Base-by-base conservation (phyloP, 1,140 invertebrate species). In the Eupristina koningsbergeri region DNA sequence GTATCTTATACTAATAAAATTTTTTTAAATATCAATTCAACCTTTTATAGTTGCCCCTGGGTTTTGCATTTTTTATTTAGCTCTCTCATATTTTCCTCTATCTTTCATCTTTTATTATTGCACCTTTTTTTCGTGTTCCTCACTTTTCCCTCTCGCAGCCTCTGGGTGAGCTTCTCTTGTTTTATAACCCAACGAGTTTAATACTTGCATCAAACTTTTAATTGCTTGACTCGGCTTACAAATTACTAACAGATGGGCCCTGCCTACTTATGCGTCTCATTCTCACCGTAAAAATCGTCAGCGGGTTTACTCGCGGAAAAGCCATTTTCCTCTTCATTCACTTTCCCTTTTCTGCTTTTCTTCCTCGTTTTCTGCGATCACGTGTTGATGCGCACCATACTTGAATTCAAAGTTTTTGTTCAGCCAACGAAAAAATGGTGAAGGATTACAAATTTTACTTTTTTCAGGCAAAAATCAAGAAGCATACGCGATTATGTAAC, bases 171-270 rank as follows among this genome's bases (percentile, higher is more conserved):
- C 63, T 41, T 82, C 85, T 80, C 85, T 87, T 88, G 89, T 89
- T 91, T 91, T 91, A 91, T 88, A 91, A 90, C 90, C 89, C 87
- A 86, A 88, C 89, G 88, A 91, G 88, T 91, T 91, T 92, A 91
- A 91, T 91, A 89, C 86, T 88, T 89, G 89, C 90, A 91, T 92
- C 89, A 91, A 91, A 91, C 89, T 92, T 92, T 92, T 92, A 92
- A 91, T 92, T 92, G 90, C 89, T 86, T 88, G 85, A 86, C 89
- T 90, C 88, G 87, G 87, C 89, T 91, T 91, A 89, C 89, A 91
- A 91, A 91, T 91, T 91, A 89, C 89, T 86, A 91, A 90, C 91
- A 92, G 90, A 91, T 90, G 89, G 88, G 85, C 87, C 78, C 86
- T 83, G 86, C 85, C 86, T 83, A 86, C 85, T 83, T 88, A 89